Evolutionary conservation across 2,797 vertebrate species (phyloP).

Genomic region (Myotis pilosus): DNA sequence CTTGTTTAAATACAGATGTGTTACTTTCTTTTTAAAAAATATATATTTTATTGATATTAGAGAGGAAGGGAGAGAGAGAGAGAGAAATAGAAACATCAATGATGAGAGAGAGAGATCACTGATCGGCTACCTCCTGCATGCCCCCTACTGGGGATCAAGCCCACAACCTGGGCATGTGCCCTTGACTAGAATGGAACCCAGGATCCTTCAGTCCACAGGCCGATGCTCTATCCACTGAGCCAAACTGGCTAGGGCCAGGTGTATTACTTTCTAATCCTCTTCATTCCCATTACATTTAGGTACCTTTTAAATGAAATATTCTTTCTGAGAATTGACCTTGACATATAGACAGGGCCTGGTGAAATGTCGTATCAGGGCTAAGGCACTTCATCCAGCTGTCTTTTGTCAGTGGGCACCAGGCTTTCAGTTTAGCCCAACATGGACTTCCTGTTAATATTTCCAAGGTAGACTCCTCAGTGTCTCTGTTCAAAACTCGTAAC

Average conservation of each 20-base stretch:
- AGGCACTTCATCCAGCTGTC: neutral
- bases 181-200: too few species aligned
- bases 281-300: neutral
- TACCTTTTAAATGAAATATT: neutral
- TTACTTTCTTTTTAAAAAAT: constrained; percentile 9
- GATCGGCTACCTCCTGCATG: too few species aligned
- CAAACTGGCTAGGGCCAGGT: too few species aligned
- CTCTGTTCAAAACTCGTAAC: neutral
- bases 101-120: too few species aligned
- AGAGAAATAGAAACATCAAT: too few species aligned
- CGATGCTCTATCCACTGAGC: too few species aligned
- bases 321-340: neutral
- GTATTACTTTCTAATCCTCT: neutral
- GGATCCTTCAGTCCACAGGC: too few species aligned
- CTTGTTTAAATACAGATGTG: neutral
- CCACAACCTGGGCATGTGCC: too few species aligned
- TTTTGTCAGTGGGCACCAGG: neutral
- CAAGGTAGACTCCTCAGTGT: neutral
- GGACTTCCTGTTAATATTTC: neutral
- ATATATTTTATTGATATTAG: too few species aligned
- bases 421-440: neutral
- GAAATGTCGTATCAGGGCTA: neutral
- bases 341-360: neutral
- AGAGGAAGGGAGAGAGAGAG: too few species aligned
- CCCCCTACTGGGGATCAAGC: too few species aligned